phyloP scores from a whole-genome alignment of 2,113 vertebrate species.

The Colossoma macropomum region DNA sequence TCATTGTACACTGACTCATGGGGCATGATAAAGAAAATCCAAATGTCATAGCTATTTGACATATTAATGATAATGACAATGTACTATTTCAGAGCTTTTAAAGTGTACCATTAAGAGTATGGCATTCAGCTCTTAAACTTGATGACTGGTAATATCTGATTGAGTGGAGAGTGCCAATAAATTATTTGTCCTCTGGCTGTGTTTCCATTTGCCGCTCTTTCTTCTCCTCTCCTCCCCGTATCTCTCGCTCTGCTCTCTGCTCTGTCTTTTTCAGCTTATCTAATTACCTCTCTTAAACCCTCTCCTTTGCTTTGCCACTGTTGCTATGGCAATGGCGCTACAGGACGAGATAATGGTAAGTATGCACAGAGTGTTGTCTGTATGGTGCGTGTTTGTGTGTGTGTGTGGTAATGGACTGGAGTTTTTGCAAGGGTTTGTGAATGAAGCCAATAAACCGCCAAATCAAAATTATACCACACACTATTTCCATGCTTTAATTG shows the following conservation, averaged over 20 bases:
- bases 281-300: conserved; percentile 52
- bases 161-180: neutral
- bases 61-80: neutral
- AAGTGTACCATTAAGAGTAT: neutral
- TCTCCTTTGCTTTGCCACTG: conserved; percentile 53
- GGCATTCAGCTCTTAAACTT: neutral
- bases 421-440: neutral
- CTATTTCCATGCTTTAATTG: neutral
- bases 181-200: neutral
- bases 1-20: neutral
- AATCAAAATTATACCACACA: neutral
- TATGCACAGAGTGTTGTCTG: conserved; percentile 19
- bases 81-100: neutral
- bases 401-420: conserved; percentile 7
- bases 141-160: neutral
- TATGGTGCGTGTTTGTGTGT: conserved; percentile 12
- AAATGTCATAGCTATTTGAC: neutral
- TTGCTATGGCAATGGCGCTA: conserved; percentile 53
- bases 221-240: neutral
- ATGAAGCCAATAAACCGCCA: neutral
- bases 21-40: neutral
- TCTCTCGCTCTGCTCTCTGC: conserved; percentile 11
- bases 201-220: neutral
- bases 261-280: conserved; percentile 47
- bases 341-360: conserved; percentile 68